Base-by-base conservation (phyloP, 2,888 invertebrate genomes). In the Troides aeacus region DNA sequence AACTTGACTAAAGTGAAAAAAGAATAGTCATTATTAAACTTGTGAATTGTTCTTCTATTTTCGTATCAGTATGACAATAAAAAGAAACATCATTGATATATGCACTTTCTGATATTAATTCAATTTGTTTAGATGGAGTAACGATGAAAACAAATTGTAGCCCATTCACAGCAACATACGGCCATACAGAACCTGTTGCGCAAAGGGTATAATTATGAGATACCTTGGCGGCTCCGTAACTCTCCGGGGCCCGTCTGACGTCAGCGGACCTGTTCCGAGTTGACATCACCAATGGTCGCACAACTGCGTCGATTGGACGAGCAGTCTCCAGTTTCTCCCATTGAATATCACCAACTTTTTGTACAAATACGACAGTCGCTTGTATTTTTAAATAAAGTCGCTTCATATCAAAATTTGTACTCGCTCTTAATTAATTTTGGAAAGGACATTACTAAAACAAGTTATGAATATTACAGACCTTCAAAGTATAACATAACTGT, bases 261-360 rank as follows among this genome's bases (percentile, higher is more conserved):
- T 74, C 71, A 72, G 39, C 42, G 69, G 72, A 76, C 76, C 73
- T 68, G 76, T 77, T 75, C 59, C 56, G 39, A 68, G 74, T 75
- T 75, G 76, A 79, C 79, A 79, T 81, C 79, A 74, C 84, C 83
- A 82, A 83, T 84, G 80, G 73, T 75, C 74, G 75, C 74, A 36
- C 74, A 75, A 73, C 72, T 68, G 70, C 64, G 68, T 73, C 79
- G 71, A 85, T 84, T 84, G 84, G 84, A 77, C 75, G 67, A 71
- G 21, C 65, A 70, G 74, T 68, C 65, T 73, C 75, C 73, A 73
- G 77, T 78, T 78, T 77, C 73, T 71, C 69, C 71, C 69, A 72
- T 42, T 71, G 72, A 66, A 67, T 72, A 65, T 74, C 76, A 73
- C 66, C 72, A 71, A 66, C 71, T 64, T 73, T 36, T 61, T 64